These are phyloP conservation scores for Caenorhabditis inopinata DNA, from an alignment of 1,140 invertebrate species.

Conservation along the genomic window DNA sequence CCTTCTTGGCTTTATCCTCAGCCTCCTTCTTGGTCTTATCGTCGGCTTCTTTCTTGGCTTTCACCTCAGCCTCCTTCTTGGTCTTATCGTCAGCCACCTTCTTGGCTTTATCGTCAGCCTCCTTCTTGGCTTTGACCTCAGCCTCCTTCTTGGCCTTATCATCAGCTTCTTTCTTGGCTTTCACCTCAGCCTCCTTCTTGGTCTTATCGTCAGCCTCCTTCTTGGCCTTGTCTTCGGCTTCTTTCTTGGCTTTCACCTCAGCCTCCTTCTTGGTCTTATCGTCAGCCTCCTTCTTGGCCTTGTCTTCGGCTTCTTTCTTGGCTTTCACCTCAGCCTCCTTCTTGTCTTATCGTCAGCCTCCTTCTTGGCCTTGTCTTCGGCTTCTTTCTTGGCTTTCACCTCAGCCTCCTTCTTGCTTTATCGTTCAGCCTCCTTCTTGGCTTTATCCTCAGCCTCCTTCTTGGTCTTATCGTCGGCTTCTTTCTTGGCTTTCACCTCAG, in stretches of 20 bases:
- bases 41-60: not conserved
- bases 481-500: no score
- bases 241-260: not conserved
- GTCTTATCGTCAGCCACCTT: not conserved
- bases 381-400: no score
- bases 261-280: no score
- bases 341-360: not conserved
- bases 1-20: not conserved
- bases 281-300: no score
- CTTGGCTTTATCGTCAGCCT: not conserved
- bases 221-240: not conserved
- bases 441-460: no score
- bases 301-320: not conserved
- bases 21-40: not conserved
- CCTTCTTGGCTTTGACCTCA: constrained; percentile 28
- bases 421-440: no score
- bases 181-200: not conserved
- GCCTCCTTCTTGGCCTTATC: not conserved
- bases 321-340: constrained; percentile 30
- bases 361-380: no score
- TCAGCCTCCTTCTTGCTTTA: no score
- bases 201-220: not conserved
- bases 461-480: no score
- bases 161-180: not conserved
- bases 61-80: not conserved